phyloP scores from a whole-genome alignment of 2,113 vertebrate genomes.

The Mus pahari region DNA sequence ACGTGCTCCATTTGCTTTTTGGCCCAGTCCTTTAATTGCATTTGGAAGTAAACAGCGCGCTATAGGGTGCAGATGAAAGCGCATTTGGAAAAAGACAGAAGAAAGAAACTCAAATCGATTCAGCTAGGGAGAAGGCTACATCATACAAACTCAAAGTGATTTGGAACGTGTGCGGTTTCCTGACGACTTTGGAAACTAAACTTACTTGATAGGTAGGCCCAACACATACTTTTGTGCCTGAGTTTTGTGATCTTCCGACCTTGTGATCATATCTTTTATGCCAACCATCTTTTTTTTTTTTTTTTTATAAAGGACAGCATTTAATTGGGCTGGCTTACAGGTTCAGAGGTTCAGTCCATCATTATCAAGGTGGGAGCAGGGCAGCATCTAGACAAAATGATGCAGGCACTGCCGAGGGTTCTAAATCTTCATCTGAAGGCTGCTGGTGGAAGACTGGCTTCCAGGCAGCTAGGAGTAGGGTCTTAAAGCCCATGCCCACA shows the following conservation, averaged over 20 bases:
- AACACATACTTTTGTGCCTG: not conserved
- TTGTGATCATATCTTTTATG: not conserved
- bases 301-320: too few species aligned
- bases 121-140: not conserved
- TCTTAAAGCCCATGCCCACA: too few species aligned
- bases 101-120: slow-evolving; percentile 14
- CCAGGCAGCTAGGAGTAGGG: too few species aligned
- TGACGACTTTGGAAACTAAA: not conserved
- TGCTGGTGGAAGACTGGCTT: too few species aligned
- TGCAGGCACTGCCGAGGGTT: too few species aligned
- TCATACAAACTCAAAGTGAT: slow-evolving; percentile 33
- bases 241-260: not conserved
- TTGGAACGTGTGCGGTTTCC: not conserved
- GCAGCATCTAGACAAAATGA: too few species aligned
- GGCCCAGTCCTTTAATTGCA: slow-evolving; percentile 70
- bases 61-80: slow-evolving; percentile 51
- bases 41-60: slow-evolving; percentile 71
- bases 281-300: slow-evolving; percentile 1
- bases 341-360: too few species aligned
- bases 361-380: too few species aligned
- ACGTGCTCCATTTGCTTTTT: slow-evolving; percentile 75
- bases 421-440: too few species aligned
- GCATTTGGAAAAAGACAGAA: slow-evolving; percentile 60
- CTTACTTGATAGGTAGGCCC: not conserved
- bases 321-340: too few species aligned